phyloP scores from a whole-genome alignment of 53 echinoderm and acorn worm species.

The Echinarachnius parma region DNA sequence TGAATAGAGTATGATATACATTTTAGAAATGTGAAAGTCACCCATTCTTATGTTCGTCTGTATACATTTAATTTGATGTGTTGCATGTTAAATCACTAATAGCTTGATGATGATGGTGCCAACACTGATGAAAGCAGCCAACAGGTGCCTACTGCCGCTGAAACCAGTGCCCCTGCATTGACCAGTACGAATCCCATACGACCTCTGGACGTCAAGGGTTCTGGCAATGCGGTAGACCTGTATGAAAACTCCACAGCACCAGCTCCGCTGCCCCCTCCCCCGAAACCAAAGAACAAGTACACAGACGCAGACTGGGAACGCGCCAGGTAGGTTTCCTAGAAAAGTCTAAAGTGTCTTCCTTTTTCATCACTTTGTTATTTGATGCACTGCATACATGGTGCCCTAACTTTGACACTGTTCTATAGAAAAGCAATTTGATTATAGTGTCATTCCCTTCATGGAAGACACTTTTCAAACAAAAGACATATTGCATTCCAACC shows the following conservation, averaged over 20 bases:
- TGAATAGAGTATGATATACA: too few species aligned
- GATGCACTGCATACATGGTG: too few species aligned
- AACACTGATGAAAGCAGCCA: not conserved
- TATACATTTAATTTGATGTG: too few species aligned
- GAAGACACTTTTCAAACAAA: too few species aligned
- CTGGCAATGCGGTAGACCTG: constrained; percentile 45
- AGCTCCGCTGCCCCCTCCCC: constrained; percentile 52
- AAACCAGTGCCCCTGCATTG: not conserved
- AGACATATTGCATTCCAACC: too few species aligned
- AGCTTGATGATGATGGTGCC: constrained; percentile 49
- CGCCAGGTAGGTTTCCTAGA: constrained; percentile 55
- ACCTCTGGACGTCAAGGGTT: constrained; percentile 48
- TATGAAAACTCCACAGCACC: constrained; percentile 89
- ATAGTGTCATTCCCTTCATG: not conserved
- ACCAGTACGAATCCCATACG: constrained; percentile 33
- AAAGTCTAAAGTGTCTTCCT: too few species aligned
- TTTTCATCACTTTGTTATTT: too few species aligned
- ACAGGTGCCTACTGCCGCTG: not conserved
- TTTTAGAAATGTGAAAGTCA: too few species aligned
- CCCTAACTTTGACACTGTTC: too few species aligned
- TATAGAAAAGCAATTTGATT: too few species aligned
- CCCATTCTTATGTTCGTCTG: too few species aligned
- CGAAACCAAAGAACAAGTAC: constrained; percentile 72
- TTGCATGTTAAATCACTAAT: too few species aligned
- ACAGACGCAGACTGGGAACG: constrained; percentile 82